A percentile compares a stretch with the other conserved stretches of the same genome.
phyloP scores from a whole-genome alignment of 2,113 vertebrate species.

The Beaufortia kweichowensis region DNA sequence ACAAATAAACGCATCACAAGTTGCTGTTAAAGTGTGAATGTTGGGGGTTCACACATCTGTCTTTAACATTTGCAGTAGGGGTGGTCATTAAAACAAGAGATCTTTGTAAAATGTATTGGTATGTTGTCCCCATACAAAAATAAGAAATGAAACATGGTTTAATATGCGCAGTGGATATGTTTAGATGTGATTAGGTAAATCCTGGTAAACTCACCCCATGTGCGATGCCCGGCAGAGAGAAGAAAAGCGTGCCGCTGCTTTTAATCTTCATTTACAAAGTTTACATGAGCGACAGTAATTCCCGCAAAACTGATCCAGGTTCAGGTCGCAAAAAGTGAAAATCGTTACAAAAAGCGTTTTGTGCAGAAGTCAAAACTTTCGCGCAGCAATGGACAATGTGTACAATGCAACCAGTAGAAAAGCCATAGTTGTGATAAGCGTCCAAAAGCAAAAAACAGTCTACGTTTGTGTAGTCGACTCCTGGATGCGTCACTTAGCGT shows the following conservation, averaged over 20 bases:
- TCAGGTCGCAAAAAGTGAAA: not conserved
- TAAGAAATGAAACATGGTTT: not conserved
- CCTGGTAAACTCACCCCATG: constrained; percentile 72
- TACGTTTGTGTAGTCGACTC: not conserved
- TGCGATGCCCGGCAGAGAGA: constrained; percentile 54
- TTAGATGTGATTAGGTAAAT: not conserved
- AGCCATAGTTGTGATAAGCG: constrained; percentile 62
- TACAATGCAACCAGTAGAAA: constrained; percentile 54
- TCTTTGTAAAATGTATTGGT: not conserved
- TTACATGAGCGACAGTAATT: constrained; percentile 53
- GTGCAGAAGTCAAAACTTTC: constrained; percentile 63
- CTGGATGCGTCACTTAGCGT: not conserved
- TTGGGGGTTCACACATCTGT: not conserved
- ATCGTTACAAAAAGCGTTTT: not conserved
- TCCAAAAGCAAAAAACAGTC: not conserved
- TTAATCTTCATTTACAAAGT: constrained; percentile 52
- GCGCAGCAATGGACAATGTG: constrained; percentile 27
- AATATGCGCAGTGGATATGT: not conserved
- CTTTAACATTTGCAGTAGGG: not conserved
- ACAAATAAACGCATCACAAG: not conserved
- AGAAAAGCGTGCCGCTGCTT: constrained; percentile 41
- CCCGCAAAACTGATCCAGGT: constrained; percentile 34
- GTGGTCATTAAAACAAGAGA: not conserved
- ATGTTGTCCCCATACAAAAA: not conserved
- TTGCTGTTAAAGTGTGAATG: not conserved